Evolutionary conservation across 2,888 invertebrate species (phyloP).

Genomic region (Epinotia demarniana): DNA sequence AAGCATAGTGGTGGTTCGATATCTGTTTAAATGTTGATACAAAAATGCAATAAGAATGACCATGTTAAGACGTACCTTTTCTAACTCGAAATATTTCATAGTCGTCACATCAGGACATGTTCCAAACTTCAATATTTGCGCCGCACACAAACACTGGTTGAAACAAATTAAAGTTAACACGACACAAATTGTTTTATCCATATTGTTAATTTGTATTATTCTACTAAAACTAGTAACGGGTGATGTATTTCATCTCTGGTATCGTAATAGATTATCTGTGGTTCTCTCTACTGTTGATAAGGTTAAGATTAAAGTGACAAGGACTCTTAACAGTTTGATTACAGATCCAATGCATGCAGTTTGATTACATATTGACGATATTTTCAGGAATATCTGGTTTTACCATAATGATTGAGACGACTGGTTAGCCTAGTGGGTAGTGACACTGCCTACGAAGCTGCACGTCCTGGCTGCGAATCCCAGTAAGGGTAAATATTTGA

Average conservation of each 20-base stretch:
- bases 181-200: constrained; percentile 51
- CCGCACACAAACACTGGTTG: constrained; percentile 49
- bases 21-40: no score
- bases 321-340: not conserved
- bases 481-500: no score
- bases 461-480: no score
- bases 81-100: constrained; percentile 71
- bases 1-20: no score
- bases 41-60: no score
- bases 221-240: constrained; percentile 5
- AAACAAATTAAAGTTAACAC: constrained; percentile 49
- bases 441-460: no score
- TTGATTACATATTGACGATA: not conserved
- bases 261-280: constrained; percentile 16
- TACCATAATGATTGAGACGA: no score
- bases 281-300: constrained; percentile 30
- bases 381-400: no score
- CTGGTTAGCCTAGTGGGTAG: no score
- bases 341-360: not conserved
- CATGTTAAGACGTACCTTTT: constrained; percentile 62
- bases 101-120: constrained; percentile 64
- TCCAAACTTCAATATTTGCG: constrained; percentile 73
- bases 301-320: constrained; percentile 16
- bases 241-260: constrained; percentile 30
- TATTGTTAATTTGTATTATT: constrained; percentile 50